A percentile compares a stretch with the other conserved stretches of the same genome.
Evolutionary conservation across 2,888 invertebrate species (phyloP).

Genomic region (Sesia bembeciformis): DNA sequence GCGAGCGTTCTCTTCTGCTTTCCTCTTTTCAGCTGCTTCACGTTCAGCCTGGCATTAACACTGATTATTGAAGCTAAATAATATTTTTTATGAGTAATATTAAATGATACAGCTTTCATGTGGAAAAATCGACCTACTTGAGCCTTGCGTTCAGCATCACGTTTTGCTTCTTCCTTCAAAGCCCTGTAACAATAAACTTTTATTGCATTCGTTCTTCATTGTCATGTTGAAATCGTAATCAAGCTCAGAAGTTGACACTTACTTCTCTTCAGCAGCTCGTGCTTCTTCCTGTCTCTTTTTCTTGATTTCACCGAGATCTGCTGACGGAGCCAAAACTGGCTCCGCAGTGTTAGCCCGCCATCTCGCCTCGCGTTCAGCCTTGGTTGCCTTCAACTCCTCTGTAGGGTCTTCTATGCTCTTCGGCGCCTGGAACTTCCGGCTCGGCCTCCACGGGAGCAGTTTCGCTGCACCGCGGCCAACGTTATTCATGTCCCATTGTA

Average conservation of each 20-base stretch:
- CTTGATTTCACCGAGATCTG: conserved; percentile 69
- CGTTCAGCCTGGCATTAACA: conserved; percentile 37
- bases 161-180: conserved; percentile 68
- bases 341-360: conserved; percentile 71
- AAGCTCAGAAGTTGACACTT: conserved; percentile 14
- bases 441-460: conserved; percentile 79
- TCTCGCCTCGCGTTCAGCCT: conserved; percentile 76
- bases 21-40: conserved; percentile 59
- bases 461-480: conserved; percentile 70
- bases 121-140: conserved; percentile 30
- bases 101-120: too few species aligned
- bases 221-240: background rate
- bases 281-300: conserved; percentile 78
- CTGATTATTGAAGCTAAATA: background rate
- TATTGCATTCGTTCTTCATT: too few species aligned
- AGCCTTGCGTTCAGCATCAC: conserved; percentile 63
- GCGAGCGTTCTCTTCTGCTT: conserved; percentile 72
- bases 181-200: conserved; percentile 36
- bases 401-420: conserved; percentile 74
- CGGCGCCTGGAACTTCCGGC: conserved; percentile 79
- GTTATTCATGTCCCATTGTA: conserved; percentile 29
- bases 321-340: conserved; percentile 60
- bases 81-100: background rate
- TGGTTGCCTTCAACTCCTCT: conserved; percentile 75
- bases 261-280: conserved; percentile 77